Evolutionary conservation across 2,113 vertebrate species (phyloP).

Genomic region (Nicator chloris): DNA sequence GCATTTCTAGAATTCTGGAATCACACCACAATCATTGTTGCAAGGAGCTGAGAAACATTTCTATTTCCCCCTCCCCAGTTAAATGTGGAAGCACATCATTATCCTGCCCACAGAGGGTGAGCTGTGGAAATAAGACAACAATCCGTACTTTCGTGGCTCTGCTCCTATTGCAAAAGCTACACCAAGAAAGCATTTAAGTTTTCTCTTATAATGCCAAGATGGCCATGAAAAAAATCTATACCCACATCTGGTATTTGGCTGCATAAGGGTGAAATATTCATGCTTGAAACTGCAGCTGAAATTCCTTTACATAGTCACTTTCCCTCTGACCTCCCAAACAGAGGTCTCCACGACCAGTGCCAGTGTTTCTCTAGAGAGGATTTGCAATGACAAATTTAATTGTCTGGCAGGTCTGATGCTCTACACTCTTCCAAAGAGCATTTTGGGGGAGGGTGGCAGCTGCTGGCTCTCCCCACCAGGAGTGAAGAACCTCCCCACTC

Average conservation of each 20-base stretch:
- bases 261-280: background rate
- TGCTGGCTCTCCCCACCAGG: background rate
- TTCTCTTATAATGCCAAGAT: background rate
- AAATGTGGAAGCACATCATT: background rate
- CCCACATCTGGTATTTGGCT: background rate
- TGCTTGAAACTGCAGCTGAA: background rate
- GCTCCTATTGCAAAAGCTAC: background rate
- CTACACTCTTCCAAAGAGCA: background rate
- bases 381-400: background rate
- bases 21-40: background rate
- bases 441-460: background rate
- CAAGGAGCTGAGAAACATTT: background rate
- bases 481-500: background rate
- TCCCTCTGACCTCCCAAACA: background rate
- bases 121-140: background rate
- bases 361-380: background rate
- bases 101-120: background rate
- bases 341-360: fast-evolving
- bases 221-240: background rate
- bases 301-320: background rate
- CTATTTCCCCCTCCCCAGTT: fast-evolving
- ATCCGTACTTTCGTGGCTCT: background rate
- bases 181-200: background rate
- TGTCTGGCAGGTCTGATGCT: background rate
- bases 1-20: background rate